Percentiles rank a stretch among this genome's conserved stretches.
Evolutionary conservation across 2,888 invertebrate genomes (phyloP).

Genomic region (Portevinia maculata): DNA sequence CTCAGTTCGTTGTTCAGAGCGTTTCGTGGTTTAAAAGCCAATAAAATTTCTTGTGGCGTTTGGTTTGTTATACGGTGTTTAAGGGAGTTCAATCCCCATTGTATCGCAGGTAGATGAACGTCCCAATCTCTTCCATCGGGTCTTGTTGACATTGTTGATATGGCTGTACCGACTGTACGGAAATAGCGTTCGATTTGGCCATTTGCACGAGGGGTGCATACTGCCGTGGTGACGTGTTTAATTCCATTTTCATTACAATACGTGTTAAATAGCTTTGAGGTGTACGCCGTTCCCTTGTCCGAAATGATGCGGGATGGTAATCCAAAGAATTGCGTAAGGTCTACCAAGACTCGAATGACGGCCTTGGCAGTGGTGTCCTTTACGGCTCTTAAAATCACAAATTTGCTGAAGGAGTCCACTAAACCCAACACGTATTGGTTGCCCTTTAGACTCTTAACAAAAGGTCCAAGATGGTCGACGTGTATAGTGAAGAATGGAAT

Average conservation of each 20-base stretch:
- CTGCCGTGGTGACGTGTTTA: too few relatives aligned
- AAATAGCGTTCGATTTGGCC: conserved; percentile 38
- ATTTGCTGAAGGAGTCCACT: too few relatives aligned
- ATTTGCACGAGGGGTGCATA: too few relatives aligned
- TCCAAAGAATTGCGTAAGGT: too few relatives aligned
- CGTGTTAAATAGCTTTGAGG: too few relatives aligned
- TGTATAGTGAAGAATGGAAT: conserved; percentile 39
- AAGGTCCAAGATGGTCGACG: conserved; percentile 52
- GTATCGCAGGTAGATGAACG: conserved; percentile 16
- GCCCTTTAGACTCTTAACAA: conserved; percentile 23
- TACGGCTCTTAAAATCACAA: too few relatives aligned
- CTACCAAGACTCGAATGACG: too few relatives aligned
- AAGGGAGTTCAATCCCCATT: conserved; percentile 37
- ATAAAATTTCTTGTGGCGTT: conserved; percentile 27
- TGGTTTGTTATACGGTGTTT: conserved; percentile 18
- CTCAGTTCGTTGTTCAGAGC: conserved; percentile 9
- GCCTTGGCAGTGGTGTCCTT: too few relatives aligned
- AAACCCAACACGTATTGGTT: conserved; percentile 39
- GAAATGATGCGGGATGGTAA: too few relatives aligned
- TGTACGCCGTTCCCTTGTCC: too few relatives aligned
- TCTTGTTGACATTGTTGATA: conserved; percentile 33
- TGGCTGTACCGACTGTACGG: conserved; percentile 39
- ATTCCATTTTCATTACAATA: too few relatives aligned
- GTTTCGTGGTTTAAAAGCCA: conserved; percentile 31
- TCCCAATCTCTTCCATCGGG: conserved; percentile 45